Evolutionary conservation across 1,140 invertebrate genomes (phyloP).

Genomic region (Centruroides vittatus): DNA sequence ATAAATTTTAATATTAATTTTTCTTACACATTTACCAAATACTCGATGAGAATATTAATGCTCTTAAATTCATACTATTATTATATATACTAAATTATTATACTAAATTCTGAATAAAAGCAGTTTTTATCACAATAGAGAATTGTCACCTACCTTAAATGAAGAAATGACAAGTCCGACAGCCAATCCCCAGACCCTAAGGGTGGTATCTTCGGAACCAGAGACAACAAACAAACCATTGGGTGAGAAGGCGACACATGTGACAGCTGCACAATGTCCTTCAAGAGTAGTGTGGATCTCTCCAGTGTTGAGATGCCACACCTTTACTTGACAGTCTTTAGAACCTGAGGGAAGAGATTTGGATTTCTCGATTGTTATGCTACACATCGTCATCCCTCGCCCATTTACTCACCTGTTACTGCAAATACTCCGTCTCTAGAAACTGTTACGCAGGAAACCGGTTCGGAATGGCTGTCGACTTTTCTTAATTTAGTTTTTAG

Average conservation of each 20-base stretch:
- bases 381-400: too few relatives aligned
- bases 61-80: too few relatives aligned
- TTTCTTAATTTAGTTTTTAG: slow-evolving; percentile 8
- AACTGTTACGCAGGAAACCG: slow-evolving; percentile 61
- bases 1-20: too few relatives aligned
- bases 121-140: too few relatives aligned
- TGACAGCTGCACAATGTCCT: slow-evolving; percentile 55
- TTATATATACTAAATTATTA: too few relatives aligned
- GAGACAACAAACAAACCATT: slow-evolving; percentile 62
- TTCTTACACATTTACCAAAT: too few relatives aligned
- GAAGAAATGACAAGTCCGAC: not conserved
- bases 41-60: too few relatives aligned
- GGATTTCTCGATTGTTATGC: not conserved
- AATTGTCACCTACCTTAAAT: slow-evolving; percentile 4
- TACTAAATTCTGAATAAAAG: too few relatives aligned
- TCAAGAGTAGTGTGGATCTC: slow-evolving; percentile 51
- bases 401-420: slow-evolving; percentile 37
- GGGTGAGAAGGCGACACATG: slow-evolving; percentile 60
- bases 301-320: slow-evolving; percentile 64
- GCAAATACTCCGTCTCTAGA: slow-evolving; percentile 65
- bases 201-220: slow-evolving; percentile 61
- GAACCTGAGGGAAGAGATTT: slow-evolving; percentile 34
- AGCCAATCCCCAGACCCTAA: slow-evolving; percentile 56
- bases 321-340: slow-evolving; percentile 52
- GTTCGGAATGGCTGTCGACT: slow-evolving; percentile 39